Conservation (phyloP, 2,113 vertebrate genomes). For the Ceratotherium simum region DNA sequence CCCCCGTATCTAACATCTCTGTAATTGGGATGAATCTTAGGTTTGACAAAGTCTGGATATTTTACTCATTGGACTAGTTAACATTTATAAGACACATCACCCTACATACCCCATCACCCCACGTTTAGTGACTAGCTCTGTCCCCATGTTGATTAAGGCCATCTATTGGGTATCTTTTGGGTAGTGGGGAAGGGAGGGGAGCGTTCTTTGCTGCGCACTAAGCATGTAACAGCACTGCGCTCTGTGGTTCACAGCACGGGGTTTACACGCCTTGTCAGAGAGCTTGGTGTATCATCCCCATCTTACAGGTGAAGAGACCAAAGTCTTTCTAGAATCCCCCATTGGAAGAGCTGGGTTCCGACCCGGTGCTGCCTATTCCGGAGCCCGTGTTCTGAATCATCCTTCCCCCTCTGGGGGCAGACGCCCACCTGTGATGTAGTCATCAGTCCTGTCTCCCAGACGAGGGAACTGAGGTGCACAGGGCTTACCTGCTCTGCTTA, state of each 20-base stretch:
- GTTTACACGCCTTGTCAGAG: background rate
- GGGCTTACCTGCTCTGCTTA: background rate
- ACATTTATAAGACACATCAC: background rate
- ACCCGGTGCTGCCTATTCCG: accelerated
- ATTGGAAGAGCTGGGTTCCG: background rate
- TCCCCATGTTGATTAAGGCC: background rate
- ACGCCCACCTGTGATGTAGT: accelerated
- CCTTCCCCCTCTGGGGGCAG: accelerated
- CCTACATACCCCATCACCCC: accelerated
- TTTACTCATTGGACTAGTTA: background rate
- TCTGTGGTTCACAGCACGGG: background rate
- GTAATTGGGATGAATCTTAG: background rate
- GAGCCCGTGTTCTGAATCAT: background rate
- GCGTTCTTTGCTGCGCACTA: background rate
- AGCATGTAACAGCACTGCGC: accelerated
- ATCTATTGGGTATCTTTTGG: background rate
- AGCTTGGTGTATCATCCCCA: background rate
- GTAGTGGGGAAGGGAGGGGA: background rate
- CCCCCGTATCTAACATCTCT: background rate
- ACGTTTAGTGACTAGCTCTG: background rate
- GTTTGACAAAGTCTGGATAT: background rate
- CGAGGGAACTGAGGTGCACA: background rate
- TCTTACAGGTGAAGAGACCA: background rate
- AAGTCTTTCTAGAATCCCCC: background rate
- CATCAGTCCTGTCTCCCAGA: background rate